These are phyloP conservation scores for Eudyptes chrysolophus DNA, from an alignment of 2,113 vertebrate genomes.

Conservation along the genomic window DNA sequence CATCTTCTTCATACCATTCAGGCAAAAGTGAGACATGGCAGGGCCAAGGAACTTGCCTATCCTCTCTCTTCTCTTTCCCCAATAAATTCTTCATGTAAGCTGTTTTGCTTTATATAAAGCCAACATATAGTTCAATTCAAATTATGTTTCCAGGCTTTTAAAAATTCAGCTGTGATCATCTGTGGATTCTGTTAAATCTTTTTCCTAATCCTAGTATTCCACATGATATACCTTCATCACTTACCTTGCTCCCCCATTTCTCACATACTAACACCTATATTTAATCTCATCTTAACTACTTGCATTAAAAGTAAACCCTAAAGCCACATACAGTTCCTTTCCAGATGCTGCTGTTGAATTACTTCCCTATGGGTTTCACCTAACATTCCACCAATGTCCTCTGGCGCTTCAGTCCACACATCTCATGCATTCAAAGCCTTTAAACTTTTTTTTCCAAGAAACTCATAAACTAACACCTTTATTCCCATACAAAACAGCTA, in stretches of 20 bases:
- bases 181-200: conserved; percentile 46
- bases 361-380: conserved; percentile 69
- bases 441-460: conserved; percentile 70
- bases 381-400: conserved; percentile 69
- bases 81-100: not conserved
- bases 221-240: conserved; percentile 51
- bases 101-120: conserved; percentile 13
- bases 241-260: conserved; percentile 44
- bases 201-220: conserved; percentile 45
- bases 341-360: conserved; percentile 75
- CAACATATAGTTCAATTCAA: conserved; percentile 39
- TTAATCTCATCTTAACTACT: conserved; percentile 75
- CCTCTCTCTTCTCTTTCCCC: not conserved
- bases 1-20: not conserved
- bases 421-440: conserved; percentile 64
- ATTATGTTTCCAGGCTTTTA: conserved; percentile 43
- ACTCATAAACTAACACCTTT: conserved; percentile 76
- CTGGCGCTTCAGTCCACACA: conserved; percentile 60
- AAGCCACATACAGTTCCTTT: conserved; percentile 70
- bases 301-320: conserved; percentile 70
- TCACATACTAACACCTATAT: conserved; percentile 72
- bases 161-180: conserved; percentile 62
- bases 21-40: not conserved
- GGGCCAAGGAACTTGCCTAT: not conserved
- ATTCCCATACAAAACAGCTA: conserved; percentile 73